A percentile compares a stretch with the other conserved stretches of the same genome.
phyloP scores from a whole-genome alignment of 1,140 invertebrate genomes.

The Ostrea edulis region DNA sequence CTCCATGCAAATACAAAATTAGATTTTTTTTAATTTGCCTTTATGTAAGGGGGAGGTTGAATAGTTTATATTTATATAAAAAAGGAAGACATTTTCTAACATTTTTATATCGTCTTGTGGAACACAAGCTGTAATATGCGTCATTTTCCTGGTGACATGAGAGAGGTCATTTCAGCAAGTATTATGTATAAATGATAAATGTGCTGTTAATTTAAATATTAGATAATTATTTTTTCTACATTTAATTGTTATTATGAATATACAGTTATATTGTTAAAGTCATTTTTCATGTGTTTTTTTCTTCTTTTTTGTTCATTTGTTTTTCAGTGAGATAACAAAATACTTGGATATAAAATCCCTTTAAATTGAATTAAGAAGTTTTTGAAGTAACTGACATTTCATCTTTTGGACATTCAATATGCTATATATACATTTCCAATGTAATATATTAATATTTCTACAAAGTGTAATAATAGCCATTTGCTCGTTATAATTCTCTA shows the following conservation, averaged over 20 bases:
- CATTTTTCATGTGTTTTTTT: slow-evolving; percentile 23
- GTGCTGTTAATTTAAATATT: slow-evolving; percentile 6
- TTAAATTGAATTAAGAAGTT: not conserved
- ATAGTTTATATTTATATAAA: too few relatives aligned
- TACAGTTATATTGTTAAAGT: slow-evolving; percentile 20
- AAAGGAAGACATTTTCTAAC: too few relatives aligned
- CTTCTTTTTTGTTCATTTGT: slow-evolving; percentile 36
- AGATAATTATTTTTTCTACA: slow-evolving; percentile 30
- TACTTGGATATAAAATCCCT: not conserved
- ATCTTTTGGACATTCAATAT: too few relatives aligned
- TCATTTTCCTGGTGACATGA: not conserved
- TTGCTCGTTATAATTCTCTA: too few relatives aligned
- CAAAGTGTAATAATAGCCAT: too few relatives aligned
- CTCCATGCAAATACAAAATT: too few relatives aligned
- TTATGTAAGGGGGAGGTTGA: too few relatives aligned
- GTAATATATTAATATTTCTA: too few relatives aligned
- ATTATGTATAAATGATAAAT: slow-evolving; percentile 15
- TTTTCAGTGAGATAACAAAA: slow-evolving; percentile 17
- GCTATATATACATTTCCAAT: too few relatives aligned
- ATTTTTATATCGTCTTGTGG: too few relatives aligned
- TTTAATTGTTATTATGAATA: slow-evolving; percentile 27
- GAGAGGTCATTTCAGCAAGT: not conserved
- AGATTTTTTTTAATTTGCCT: too few relatives aligned
- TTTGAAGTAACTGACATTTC: too few relatives aligned
- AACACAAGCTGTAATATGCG: not conserved